Percentiles rank a stretch among this genome's conserved stretches.
Evolutionary conservation across 2,888 invertebrate species (phyloP).

Genomic region (Chalcis sispes): DNA sequence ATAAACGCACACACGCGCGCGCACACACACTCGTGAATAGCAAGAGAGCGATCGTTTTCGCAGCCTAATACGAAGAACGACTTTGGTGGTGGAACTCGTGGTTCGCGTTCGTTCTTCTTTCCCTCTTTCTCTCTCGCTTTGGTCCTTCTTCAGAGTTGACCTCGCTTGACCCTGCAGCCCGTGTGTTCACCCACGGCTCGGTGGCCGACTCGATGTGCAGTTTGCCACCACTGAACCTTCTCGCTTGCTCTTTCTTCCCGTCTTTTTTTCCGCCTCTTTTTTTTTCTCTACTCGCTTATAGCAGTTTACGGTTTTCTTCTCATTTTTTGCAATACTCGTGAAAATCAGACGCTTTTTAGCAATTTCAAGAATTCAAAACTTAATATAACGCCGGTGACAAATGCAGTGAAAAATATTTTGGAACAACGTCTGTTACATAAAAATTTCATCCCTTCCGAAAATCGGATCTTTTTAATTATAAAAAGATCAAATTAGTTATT

Average conservation of each 20-base stretch:
- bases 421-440: no score
- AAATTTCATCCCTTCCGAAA: no score
- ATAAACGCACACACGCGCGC: background rate
- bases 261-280: conserved; percentile 6
- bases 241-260: background rate
- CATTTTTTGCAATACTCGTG: background rate
- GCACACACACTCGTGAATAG: no score
- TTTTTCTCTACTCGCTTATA: background rate
- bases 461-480: no score
- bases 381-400: no score
- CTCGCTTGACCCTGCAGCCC: conserved; percentile 44
- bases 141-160: conserved; percentile 19
- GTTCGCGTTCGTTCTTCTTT: background rate
- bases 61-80: conserved; percentile 56
- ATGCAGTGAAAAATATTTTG: no score
- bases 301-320: no score
- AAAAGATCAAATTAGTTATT: no score
- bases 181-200: conserved; percentile 38
- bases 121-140: conserved; percentile 1
- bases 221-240: conserved; percentile 10
- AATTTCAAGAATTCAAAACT: no score
- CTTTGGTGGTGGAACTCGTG: conserved; percentile 46
- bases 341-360: background rate
- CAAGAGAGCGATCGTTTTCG: conserved; percentile 55
- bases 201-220: conserved; percentile 3